phyloP scores from a whole-genome alignment of 2,797 vertebrate genomes.

The Sebastes taczanowskii region DNA sequence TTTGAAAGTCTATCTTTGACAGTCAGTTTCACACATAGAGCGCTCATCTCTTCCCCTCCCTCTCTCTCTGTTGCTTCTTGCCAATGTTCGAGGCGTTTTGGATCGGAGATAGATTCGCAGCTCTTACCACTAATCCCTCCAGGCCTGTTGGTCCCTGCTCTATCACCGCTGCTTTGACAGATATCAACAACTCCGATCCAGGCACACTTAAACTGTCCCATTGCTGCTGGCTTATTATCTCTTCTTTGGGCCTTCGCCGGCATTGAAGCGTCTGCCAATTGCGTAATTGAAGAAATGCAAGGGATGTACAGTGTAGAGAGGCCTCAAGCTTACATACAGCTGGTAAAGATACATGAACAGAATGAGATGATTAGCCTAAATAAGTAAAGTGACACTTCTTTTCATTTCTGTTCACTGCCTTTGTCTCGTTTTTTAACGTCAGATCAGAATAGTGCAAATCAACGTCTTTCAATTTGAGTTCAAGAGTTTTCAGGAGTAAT shows the following conservation, averaged over 20 bases:
- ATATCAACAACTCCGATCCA: conserved; percentile 41
- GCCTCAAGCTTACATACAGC: conserved; percentile 4
- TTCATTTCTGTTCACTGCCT: not conserved
- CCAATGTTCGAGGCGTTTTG: conserved; percentile 36
- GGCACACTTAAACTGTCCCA: conserved; percentile 33
- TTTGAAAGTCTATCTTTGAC: not conserved
- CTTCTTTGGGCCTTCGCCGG: not conserved
- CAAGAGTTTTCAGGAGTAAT: not conserved
- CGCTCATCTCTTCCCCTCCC: not conserved
- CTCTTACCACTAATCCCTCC: conserved; percentile 46
- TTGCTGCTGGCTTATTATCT: conserved; percentile 39
- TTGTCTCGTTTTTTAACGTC: not conserved
- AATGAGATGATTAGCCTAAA: not conserved
- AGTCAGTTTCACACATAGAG: not conserved
- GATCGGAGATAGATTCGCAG: conserved; percentile 18
- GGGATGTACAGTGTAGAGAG: not conserved
- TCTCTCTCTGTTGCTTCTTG: conserved; percentile 1
- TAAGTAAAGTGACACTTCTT: not conserved
- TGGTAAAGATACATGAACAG: not conserved
- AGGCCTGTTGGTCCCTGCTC: conserved; percentile 29
- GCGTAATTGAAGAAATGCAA: conserved; percentile 38
- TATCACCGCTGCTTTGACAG: conserved; percentile 55
- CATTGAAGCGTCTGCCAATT: conserved; percentile 5
- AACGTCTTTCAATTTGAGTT: not conserved
- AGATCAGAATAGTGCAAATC: not conserved